Evolutionary conservation across 2,113 vertebrate species (phyloP).

Genomic region (Pholis gunnellus): DNA sequence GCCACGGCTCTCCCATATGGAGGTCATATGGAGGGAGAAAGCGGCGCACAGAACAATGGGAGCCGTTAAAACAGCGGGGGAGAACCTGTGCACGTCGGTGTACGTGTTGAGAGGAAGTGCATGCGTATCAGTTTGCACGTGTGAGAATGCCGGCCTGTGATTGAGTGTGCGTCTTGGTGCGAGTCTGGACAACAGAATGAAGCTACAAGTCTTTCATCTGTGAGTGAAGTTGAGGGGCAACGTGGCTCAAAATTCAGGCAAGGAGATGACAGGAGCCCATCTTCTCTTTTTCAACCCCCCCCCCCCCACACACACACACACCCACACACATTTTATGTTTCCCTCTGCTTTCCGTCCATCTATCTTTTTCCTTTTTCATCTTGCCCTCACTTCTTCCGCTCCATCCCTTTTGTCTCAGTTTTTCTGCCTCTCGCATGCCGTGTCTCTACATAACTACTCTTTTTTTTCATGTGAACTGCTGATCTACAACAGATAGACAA

Average conservation of each 20-base stretch:
- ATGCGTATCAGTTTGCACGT: slow-evolving; percentile 55
- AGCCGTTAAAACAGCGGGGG: slow-evolving; percentile 60
- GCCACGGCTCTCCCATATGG: slow-evolving; percentile 74
- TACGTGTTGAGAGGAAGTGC: slow-evolving; percentile 23
- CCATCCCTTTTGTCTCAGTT: slow-evolving; percentile 33
- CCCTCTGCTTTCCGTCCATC: slow-evolving; percentile 31
- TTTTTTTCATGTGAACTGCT: slow-evolving; percentile 60
- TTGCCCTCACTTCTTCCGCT: slow-evolving; percentile 42
- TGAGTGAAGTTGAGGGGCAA: slow-evolving; percentile 50
- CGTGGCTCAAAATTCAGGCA: slow-evolving; percentile 46
- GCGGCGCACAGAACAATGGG: slow-evolving; percentile 64
- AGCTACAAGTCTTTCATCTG: slow-evolving; percentile 71
- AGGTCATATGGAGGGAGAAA: slow-evolving; percentile 67
- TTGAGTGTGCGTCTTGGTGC: slow-evolving; percentile 28
- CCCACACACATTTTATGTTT: slow-evolving; percentile 3
- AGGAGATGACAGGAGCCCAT: slow-evolving; percentile 58
- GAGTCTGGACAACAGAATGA: slow-evolving; percentile 37
- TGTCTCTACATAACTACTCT: slow-evolving; percentile 11
- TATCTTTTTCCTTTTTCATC: slow-evolving; percentile 60
- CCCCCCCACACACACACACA: background rate
- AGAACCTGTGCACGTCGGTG: slow-evolving; percentile 27
- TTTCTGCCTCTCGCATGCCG: slow-evolving; percentile 34
- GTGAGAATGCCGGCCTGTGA: slow-evolving; percentile 47
- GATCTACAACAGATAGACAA: slow-evolving; percentile 45
- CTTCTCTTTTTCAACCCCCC: slow-evolving; percentile 21